Evolutionary conservation across 2,888 invertebrate genomes (phyloP).

Genomic region (Dusona sp.): DNA sequence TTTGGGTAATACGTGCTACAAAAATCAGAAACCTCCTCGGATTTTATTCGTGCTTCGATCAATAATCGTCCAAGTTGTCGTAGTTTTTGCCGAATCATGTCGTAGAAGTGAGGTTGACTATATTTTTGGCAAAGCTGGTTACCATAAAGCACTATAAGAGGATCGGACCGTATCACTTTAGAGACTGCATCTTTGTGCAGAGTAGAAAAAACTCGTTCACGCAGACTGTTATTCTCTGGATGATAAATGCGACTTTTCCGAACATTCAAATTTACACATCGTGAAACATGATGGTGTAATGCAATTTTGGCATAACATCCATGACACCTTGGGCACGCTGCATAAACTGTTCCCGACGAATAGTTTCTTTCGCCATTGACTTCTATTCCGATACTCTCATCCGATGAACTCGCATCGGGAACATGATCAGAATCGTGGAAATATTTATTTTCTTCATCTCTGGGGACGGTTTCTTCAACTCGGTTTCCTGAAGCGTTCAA

Average conservation of each 20-base stretch:
- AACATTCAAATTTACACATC: conserved; percentile 19
- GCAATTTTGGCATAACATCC: conserved; percentile 43
- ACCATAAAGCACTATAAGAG: conserved; percentile 50
- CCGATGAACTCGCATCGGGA: neutral
- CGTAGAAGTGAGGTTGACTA: conserved; percentile 44
- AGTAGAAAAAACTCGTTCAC: neutral
- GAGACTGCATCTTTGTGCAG: conserved; percentile 44
- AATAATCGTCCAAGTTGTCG: conserved; percentile 57
- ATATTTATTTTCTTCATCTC: neutral
- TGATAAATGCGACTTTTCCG: neutral
- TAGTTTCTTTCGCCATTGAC: neutral
- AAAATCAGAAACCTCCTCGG: conserved; percentile 49
- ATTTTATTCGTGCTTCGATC: conserved; percentile 31
- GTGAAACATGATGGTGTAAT: conserved; percentile 36
- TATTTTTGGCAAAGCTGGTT: conserved; percentile 61
- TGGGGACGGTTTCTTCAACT: neutral
- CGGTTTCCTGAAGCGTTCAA: neutral
- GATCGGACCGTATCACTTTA: conserved; percentile 48
- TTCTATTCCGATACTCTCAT: neutral
- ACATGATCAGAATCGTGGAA: neutral
- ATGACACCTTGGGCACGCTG: conserved; percentile 46
- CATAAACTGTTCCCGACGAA: conserved; percentile 31
- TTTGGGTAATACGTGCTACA: conserved; percentile 56
- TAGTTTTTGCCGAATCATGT: conserved; percentile 51
- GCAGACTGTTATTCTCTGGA: neutral